Evolutionary conservation across 1,140 invertebrate species (phyloP).

Genomic region (Atopsyche davidsoni): DNA sequence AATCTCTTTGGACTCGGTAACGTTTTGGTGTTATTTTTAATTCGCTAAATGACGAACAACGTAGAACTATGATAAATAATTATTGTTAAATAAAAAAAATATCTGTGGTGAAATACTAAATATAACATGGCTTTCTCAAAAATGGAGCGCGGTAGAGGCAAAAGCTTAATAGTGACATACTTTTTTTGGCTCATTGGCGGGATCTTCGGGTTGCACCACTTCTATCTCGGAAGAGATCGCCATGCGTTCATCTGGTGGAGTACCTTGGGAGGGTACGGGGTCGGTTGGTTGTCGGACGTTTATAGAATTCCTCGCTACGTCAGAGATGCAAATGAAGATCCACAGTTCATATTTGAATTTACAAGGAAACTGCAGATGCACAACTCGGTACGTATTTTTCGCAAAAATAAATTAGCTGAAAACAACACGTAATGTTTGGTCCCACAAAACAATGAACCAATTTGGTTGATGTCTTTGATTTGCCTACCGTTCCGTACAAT

Average conservation of each 20-base stretch:
- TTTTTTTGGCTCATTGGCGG: slow-evolving; percentile 83
- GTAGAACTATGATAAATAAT: no score
- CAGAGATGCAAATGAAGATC: slow-evolving; percentile 76
- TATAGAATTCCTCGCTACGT: slow-evolving; percentile 84
- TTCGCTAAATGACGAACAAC: no score
- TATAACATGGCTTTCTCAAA: no score
- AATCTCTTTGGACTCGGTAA: no score
- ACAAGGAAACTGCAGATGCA: slow-evolving; percentile 56
- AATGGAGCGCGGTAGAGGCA: slow-evolving; percentile 35
- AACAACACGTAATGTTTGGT: no score
- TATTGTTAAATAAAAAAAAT: slow-evolving; percentile 1
- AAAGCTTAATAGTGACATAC: slow-evolving; percentile 70
- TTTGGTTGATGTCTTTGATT: no score
- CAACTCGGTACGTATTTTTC: slow-evolving; percentile 53
- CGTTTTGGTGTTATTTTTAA: no score
- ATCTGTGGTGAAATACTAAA: not conserved
- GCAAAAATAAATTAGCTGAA: no score
- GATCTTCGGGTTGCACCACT: slow-evolving; percentile 81
- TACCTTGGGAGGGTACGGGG: slow-evolving; percentile 79
- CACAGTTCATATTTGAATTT: slow-evolving; percentile 60
- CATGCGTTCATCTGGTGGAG: slow-evolving; percentile 87
- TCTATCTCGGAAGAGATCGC: slow-evolving; percentile 82
- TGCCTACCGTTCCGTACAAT: no score
- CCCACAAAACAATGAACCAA: no score
- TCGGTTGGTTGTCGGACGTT: slow-evolving; percentile 82